Base-by-base conservation (phyloP, 2,888 invertebrate species). In the Ctena decussata region DNA sequence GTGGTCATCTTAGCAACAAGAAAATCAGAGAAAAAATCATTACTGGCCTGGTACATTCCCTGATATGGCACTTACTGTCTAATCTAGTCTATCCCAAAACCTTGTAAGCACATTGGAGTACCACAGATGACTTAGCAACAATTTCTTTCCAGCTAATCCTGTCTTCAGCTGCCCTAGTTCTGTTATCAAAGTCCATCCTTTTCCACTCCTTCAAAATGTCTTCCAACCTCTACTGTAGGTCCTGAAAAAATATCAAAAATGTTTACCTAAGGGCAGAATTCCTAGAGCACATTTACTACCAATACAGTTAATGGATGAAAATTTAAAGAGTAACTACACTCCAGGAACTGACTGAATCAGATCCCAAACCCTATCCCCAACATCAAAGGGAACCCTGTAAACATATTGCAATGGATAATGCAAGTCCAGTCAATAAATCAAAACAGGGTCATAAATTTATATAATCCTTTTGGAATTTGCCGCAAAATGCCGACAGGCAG, bases 231-330 rank as follows among this genome's bases (percentile, higher is more conserved):
- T 71, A 27, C 21, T 71, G 71, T 24, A n/a, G 39, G 27, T n/a
- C 71, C 35, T 71, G 71, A 39, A n/a, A 8, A 35, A 71, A 11
- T 71, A 11, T 37, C 37, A 71, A 27, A 71, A 71, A 37, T 37
- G 37, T 41, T 24, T 71, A 3, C 37, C 37, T 37, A 71, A n/a
- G 27, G 71, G 71, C 3, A 35, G 71, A 24, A 27, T 71, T 12
- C 39, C 24, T 18, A 71, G 24, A 71, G 71, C 41, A 37, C 71
- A 35, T 37, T 37, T 71, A 12, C 5, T 71, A 6, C 71, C 71
- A n/a, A 71, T 71, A n/a, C 71, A n/a, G 30, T 39, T 39, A 37
- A 71, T 71, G 71, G 71, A 71, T 12, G n/a, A n/a, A n/a, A n/a
- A n/a, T n/a, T n/a, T n/a, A n/a, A n/a, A n/a, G n/a, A n/a, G n/a